phyloP scores from a whole-genome alignment of 2,797 vertebrate genomes.

The Vultur gryphus region DNA sequence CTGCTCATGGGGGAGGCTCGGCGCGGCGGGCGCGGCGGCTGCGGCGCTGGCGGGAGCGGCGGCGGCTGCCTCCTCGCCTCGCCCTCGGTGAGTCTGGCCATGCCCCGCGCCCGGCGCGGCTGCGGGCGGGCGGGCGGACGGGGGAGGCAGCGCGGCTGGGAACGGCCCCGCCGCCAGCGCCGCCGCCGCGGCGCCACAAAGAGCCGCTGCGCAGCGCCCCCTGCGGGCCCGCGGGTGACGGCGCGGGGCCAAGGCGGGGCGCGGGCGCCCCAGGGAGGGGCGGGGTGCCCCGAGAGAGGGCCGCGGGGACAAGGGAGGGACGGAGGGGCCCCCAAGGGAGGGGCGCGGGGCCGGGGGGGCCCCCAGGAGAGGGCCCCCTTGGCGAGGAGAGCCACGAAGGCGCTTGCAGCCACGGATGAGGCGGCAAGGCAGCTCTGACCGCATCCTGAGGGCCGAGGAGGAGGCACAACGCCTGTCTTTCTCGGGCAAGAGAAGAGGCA shows the following conservation, averaged over 20 bases:
- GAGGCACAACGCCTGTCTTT: no score
- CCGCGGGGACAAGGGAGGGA: not conserved
- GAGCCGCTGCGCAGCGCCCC: slow-evolving; percentile 50
- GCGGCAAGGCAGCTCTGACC: rapidly evolving
- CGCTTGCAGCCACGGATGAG: not conserved
- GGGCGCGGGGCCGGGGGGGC: not conserved
- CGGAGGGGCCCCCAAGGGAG: not conserved
- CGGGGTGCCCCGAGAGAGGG: no score
- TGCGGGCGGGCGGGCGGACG: slow-evolving; percentile 73
- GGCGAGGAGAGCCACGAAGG: not conserved
- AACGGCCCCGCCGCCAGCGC: slow-evolving; percentile 17
- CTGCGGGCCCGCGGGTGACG: not conserved
- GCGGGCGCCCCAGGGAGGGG: no score
- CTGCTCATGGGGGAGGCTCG: slow-evolving; percentile 89
- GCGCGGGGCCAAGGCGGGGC: not conserved
- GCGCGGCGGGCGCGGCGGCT: slow-evolving; percentile 84
- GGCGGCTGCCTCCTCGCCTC: slow-evolving; percentile 86
- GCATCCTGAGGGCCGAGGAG: not conserved
- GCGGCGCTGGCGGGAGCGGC: slow-evolving; percentile 82
- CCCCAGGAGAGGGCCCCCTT: no score
- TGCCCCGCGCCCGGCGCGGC: slow-evolving; percentile 87
- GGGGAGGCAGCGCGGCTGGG: slow-evolving; percentile 56
- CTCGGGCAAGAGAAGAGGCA: no score
- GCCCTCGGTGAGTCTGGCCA: slow-evolving; percentile 97
- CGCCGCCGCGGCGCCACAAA: slow-evolving; percentile 53